Conservation (phyloP, 1,140 invertebrate species). For the Bradynema listronoti region DNA sequence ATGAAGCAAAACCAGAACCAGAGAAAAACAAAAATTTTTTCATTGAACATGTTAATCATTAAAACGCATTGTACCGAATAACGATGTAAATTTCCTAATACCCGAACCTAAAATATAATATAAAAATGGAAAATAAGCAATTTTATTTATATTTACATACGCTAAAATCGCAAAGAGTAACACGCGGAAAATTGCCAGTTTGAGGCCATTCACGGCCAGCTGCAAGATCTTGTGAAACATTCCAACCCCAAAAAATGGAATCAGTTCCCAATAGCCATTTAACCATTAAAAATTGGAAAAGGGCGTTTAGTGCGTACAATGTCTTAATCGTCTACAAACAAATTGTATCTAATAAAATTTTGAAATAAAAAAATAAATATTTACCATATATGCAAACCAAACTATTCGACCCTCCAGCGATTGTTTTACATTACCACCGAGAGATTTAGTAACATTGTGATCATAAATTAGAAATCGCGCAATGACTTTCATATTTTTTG, state of each 20-base stretch:
- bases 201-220: conserved; percentile 52
- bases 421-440: conserved; percentile 28
- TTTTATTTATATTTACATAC: conserved; percentile 15
- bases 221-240: conserved; percentile 43
- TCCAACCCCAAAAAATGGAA: conserved; percentile 44
- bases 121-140: neutral
- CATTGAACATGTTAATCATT: conserved; percentile 61
- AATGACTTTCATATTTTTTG: conserved; percentile 35
- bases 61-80: conserved; percentile 59
- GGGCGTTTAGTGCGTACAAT: conserved; percentile 47
- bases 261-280: conserved; percentile 52
- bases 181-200: conserved; percentile 56
- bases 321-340: conserved; percentile 42
- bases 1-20: conserved; percentile 56
- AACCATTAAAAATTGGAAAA: conserved; percentile 52
- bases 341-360: neutral
- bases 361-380: neutral
- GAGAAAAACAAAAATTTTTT: conserved; percentile 59
- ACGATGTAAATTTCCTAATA: conserved; percentile 54
- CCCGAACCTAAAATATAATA: conserved; percentile 31
- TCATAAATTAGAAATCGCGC: conserved; percentile 47
- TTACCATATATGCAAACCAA: conserved; percentile 32
- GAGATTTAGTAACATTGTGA: conserved; percentile 33
- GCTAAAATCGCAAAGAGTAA: conserved; percentile 54
- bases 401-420: conserved; percentile 34